A percentile compares a stretch with the other conserved stretches of the same genome.
These are phyloP conservation scores for Istiophorus platypterus DNA, from an alignment of 2,113 vertebrate species.

Conservation along the genomic window DNA sequence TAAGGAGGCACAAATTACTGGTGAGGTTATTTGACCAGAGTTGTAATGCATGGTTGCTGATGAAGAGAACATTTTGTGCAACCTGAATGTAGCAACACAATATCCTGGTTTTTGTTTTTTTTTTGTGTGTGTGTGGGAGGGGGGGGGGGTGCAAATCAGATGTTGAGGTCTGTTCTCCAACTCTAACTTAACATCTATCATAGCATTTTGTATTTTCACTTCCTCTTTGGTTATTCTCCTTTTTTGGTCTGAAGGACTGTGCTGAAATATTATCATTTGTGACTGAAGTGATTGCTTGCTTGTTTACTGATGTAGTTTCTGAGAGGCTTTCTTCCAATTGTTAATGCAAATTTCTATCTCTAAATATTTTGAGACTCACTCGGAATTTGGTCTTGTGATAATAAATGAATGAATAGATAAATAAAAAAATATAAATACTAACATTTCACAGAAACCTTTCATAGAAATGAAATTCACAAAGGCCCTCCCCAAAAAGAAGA, in stretches of 20 bases:
- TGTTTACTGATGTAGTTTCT: neutral
- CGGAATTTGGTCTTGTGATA: neutral
- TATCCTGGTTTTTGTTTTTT: slow-evolving; percentile 73
- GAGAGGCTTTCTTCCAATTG: neutral
- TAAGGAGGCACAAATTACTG: neutral
- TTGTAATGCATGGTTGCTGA: slow-evolving; percentile 45
- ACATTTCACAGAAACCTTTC: no score
- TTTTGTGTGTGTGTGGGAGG: no score
- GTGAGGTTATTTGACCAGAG: slow-evolving; percentile 11
- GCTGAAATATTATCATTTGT: slow-evolving; percentile 48
- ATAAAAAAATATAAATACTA: no score
- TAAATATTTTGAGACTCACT: neutral
- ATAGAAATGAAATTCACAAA: no score
- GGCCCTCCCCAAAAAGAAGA: no score
- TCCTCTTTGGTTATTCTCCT: slow-evolving; percentile 69
- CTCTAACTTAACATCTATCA: slow-evolving; percentile 65
- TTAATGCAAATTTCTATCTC: neutral
- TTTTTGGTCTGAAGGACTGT: slow-evolving; percentile 31
- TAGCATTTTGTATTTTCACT: slow-evolving; percentile 78
- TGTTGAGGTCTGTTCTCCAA: slow-evolving; percentile 44
- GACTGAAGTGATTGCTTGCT: slow-evolving; percentile 8
- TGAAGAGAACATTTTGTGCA: slow-evolving; percentile 59
- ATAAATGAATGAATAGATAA: no score
- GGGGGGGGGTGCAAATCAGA: slow-evolving; percentile 40
- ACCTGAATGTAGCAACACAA: slow-evolving; percentile 70